Percentiles rank a stretch among this genome's conserved stretches.
Conservation (phyloP, 2,113 vertebrate species). For the Tyto alba region DNA sequence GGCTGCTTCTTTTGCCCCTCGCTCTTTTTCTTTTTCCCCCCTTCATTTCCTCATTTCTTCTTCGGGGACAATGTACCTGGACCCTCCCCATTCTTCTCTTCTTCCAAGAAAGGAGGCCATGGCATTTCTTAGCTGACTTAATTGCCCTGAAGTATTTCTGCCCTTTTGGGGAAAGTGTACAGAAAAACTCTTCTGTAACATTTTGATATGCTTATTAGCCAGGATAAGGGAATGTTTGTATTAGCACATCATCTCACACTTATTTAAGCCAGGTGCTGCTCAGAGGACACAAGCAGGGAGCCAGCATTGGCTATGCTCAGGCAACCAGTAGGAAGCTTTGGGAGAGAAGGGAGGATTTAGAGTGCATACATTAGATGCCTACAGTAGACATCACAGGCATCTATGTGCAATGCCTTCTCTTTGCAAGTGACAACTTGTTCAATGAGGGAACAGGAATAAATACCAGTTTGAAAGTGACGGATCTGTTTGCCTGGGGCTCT, state of each 20-base stretch:
- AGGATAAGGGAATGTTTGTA: not conserved
- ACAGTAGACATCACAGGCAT: not conserved
- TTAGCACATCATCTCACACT: not conserved
- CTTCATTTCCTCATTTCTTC: not conserved
- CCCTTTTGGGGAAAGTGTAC: not conserved
- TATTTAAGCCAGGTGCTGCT: not conserved
- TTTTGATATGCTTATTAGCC: not conserved
- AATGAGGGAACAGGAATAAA: conserved; percentile 56
- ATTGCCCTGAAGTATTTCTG: not conserved
- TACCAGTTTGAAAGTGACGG: conserved; percentile 98
- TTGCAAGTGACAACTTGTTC: not conserved
- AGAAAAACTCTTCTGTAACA: not conserved
- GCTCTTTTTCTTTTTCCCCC: no score
- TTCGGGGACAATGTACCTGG: not conserved
- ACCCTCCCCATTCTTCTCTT: not conserved
- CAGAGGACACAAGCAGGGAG: not conserved
- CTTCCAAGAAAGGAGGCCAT: not conserved
- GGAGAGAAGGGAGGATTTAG: not conserved
- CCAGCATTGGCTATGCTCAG: not conserved
- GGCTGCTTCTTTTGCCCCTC: not conserved
- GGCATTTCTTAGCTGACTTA: not conserved
- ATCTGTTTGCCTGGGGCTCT: conserved; percentile 92
- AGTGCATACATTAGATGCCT: not conserved
- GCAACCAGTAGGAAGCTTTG: not conserved
- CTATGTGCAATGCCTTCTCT: not conserved